Conservation (phyloP, 2,113 vertebrate genomes). For the Oreochromis niloticus region DNA sequence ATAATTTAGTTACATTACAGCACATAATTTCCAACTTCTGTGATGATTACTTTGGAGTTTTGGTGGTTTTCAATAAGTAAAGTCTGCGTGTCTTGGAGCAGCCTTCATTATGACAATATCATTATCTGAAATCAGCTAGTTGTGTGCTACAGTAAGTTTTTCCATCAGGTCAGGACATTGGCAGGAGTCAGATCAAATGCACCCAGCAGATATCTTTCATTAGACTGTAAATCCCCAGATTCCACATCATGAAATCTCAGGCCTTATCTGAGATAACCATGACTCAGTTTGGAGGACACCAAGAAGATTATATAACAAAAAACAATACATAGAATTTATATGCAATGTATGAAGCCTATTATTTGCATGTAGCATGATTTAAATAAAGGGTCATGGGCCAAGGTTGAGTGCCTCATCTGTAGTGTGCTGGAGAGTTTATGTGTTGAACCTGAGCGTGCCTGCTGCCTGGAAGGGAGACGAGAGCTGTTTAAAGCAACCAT, state of each 20-base stretch:
- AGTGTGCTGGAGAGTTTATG: not conserved
- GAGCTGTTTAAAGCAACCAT: conserved; percentile 55
- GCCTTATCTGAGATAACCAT: not conserved
- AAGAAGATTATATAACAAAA: not conserved
- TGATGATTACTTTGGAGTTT: not conserved
- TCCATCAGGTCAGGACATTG: not conserved
- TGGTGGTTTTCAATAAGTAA: not conserved
- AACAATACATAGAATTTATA: not conserved
- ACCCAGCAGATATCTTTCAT: not conserved
- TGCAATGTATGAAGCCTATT: not conserved
- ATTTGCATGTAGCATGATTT: not conserved
- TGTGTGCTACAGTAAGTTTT: not conserved
- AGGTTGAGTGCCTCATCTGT: conserved; percentile 7
- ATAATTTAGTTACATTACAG: not conserved
- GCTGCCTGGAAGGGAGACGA: conserved; percentile 27
- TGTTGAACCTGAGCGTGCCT: conserved; percentile 38
- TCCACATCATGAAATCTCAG: not conserved
- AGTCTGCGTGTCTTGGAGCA: not conserved
- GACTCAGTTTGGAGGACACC: not conserved
- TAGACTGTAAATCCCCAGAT: not conserved
- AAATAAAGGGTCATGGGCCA: conserved; percentile 16
- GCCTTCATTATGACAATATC: not conserved
- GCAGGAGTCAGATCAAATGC: not conserved
- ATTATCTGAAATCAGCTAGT: not conserved
- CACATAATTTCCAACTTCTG: fast-evolving